These are phyloP conservation scores for Agrypnus murinus DNA, from an alignment of 2,888 invertebrate species.

Conservation along the genomic window DNA sequence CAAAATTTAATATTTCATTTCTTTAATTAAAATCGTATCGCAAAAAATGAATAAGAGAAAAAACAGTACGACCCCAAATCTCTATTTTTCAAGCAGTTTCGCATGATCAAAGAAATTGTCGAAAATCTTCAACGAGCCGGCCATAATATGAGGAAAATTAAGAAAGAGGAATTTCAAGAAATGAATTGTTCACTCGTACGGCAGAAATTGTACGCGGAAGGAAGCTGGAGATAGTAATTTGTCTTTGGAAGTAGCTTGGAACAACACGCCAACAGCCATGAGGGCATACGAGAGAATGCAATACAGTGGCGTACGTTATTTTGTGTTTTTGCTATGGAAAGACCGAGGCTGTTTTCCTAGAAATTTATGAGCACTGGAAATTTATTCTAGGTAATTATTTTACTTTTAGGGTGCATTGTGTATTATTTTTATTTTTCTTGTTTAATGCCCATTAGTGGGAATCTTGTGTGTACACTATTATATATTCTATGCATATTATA, in stretches of 20 bases:
- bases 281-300: constrained; percentile 46
- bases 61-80: not conserved
- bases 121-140: constrained; percentile 11
- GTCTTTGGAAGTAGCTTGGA: constrained; percentile 55
- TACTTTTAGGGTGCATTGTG: constrained; percentile 22
- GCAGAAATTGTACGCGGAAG: constrained; percentile 59
- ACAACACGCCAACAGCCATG: constrained; percentile 50
- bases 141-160: constrained; percentile 37
- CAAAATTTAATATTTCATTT: not conserved
- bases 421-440: constrained; percentile 18
- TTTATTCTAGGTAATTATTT: constrained; percentile 44
- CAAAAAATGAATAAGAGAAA: too few species aligned
- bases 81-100: not conserved
- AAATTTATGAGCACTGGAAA: constrained; percentile 34
- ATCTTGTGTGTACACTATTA: constrained; percentile 1
- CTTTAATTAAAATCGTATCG: constrained; percentile 1
- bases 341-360: not conserved
- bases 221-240: constrained; percentile 63
- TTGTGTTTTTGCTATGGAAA: constrained; percentile 10
- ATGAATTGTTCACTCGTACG: constrained; percentile 47
- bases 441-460: constrained; percentile 3
- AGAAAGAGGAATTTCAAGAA: constrained; percentile 43
- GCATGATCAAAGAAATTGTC: constrained; percentile 18
- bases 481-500: too few species aligned
- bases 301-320: constrained; percentile 40